A percentile compares a stretch with the other conserved stretches of the same genome.
Evolutionary conservation across 2,888 invertebrate species (phyloP).

Genomic region (Sphinx pinastri): DNA sequence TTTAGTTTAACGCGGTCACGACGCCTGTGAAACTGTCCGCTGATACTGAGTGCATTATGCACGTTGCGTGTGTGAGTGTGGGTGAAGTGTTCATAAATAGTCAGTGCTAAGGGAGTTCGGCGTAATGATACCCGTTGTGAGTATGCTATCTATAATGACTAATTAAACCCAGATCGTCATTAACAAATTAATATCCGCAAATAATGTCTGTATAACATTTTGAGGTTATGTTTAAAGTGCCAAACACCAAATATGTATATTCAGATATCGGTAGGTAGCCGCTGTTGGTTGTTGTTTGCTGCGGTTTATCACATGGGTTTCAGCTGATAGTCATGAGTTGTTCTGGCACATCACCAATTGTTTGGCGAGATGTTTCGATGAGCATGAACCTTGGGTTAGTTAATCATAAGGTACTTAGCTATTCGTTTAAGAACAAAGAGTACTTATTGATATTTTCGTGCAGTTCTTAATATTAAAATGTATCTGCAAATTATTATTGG

Average conservation of each 20-base stretch:
- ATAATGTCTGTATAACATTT: constrained; percentile 56
- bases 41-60: constrained; percentile 72
- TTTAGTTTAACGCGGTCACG: constrained; percentile 56
- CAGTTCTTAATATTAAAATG: not conserved
- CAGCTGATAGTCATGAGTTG: constrained; percentile 43
- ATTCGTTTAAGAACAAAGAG: constrained; percentile 4
- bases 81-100: constrained; percentile 80
- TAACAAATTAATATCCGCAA: constrained; percentile 40
- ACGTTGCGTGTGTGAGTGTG: constrained; percentile 74
- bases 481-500: not conserved
- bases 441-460: not conserved
- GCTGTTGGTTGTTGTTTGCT: constrained; percentile 38
- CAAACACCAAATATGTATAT: constrained; percentile 49
- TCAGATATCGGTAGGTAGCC: constrained; percentile 31
- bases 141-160: constrained; percentile 57
- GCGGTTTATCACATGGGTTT: constrained; percentile 53
- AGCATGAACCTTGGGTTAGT: not conserved
- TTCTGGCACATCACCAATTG: constrained; percentile 45
- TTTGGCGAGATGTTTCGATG: constrained; percentile 8
- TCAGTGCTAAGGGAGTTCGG: constrained; percentile 71
- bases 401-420: not conserved
- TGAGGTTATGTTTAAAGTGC: constrained; percentile 75
- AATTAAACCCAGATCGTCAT: constrained; percentile 47
- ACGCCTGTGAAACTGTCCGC: constrained; percentile 64
- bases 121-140: constrained; percentile 76